Percentiles rank a stretch among this genome's conserved stretches.
Evolutionary conservation across 2,797 vertebrate genomes (phyloP).

Genomic region (Leptodactylus fallax): DNA sequence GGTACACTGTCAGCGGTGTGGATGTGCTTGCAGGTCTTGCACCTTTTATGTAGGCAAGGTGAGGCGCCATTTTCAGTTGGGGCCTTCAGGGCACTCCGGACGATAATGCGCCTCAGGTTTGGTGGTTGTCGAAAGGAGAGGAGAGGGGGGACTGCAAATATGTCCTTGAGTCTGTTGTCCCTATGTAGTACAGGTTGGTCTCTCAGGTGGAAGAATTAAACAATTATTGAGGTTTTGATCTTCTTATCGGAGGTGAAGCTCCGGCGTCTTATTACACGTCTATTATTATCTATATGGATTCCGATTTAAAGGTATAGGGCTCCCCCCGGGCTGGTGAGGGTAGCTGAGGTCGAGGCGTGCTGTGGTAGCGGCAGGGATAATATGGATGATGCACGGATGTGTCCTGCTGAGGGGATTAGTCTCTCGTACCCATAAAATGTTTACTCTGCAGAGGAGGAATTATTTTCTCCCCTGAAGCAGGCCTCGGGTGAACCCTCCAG

Average conservation of each 20-base stretch:
- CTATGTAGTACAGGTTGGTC: too few relatives aligned
- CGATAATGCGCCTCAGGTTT: too few relatives aligned
- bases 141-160: too few relatives aligned
- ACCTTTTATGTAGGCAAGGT: too few relatives aligned
- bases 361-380: not conserved
- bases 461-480: slow-evolving; percentile 41
- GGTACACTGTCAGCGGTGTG: too few relatives aligned
- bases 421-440: slow-evolving; percentile 39
- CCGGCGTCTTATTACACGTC: not conserved
- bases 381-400: slow-evolving; percentile 18
- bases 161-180: too few relatives aligned
- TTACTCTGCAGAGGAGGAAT: slow-evolving; percentile 51
- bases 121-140: too few relatives aligned
- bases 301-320: not conserved
- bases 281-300: slow-evolving; percentile 10
- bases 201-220: not conserved
- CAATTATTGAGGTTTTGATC: not conserved
- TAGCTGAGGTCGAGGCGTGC: not conserved
- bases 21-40: too few relatives aligned
- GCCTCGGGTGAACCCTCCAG: slow-evolving; percentile 37
- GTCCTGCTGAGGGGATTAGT: slow-evolving; percentile 26
- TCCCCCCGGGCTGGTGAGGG: not conserved
- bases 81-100: too few relatives aligned
- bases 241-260: not conserved
- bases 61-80: too few relatives aligned